phyloP scores from a whole-genome alignment of 1,140 invertebrate species.

The Drosophila punjabiensis region DNA sequence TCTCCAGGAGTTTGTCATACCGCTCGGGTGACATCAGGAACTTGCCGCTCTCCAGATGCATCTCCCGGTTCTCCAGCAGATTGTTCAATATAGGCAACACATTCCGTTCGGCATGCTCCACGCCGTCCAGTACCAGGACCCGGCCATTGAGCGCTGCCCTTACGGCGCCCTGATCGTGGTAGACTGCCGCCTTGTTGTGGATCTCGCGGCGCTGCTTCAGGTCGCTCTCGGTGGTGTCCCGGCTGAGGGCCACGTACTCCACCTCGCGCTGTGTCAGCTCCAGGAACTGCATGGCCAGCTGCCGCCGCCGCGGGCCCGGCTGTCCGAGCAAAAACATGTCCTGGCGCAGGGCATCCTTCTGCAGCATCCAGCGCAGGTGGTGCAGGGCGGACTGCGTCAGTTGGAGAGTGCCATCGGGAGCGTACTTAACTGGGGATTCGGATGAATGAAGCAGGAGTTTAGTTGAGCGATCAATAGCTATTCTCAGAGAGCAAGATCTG shows the following conservation, averaged over 20 bases:
- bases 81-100: constrained; percentile 99
- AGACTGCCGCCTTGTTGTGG: constrained; percentile 92
- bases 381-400: constrained; percentile 91
- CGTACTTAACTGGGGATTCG: constrained; percentile 85
- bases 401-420: constrained; percentile 84
- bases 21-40: constrained; percentile 94
- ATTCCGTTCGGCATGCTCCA: constrained; percentile 99
- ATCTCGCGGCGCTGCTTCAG: constrained; percentile 98
- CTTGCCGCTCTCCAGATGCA: constrained; percentile 98
- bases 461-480: constrained; percentile 1
- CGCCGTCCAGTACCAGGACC: constrained; percentile 97
- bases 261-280: constrained; percentile 95
- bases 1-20: constrained; percentile 96
- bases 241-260: constrained; percentile 96
- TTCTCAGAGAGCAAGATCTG: not conserved
- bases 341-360: constrained; percentile 96
- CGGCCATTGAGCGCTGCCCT: constrained; percentile 95
- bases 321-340: constrained; percentile 98
- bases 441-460: not conserved
- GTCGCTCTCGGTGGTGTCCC: constrained; percentile 98
- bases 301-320: constrained; percentile 91
- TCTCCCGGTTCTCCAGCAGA: constrained; percentile 98
- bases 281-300: constrained; percentile 94
- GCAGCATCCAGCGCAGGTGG: constrained; percentile 97
- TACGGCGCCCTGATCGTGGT: constrained; percentile 98